Evolutionary conservation across 2,888 invertebrate species (phyloP).

Genomic region (Philhelius pedissequus): DNA sequence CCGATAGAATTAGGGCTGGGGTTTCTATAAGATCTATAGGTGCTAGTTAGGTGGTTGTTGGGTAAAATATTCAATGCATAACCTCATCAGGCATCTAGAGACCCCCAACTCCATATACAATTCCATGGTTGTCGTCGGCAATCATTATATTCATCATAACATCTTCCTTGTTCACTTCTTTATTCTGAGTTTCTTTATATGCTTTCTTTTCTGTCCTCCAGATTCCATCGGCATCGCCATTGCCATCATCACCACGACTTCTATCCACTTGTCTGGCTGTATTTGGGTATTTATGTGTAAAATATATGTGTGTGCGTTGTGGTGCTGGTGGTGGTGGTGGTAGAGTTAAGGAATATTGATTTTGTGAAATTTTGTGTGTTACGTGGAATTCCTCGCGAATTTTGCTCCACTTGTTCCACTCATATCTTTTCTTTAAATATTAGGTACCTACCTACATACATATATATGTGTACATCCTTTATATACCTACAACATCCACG

Average conservation of each 20-base stretch:
- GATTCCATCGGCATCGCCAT: conserved; percentile 28
- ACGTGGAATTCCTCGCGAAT: conserved; percentile 64
- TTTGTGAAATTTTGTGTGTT: conserved; percentile 67
- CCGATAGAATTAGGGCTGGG: not conserved
- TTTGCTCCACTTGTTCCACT: conserved; percentile 36
- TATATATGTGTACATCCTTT: not conserved
- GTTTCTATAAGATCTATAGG: too few relatives aligned
- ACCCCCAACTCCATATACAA: not conserved
- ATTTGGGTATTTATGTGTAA: not conserved
- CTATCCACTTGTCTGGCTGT: not conserved
- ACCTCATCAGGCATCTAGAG: conserved; percentile 42
- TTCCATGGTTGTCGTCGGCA: conserved; percentile 43
- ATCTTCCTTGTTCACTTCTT: conserved; percentile 64
- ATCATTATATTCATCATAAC: conserved; percentile 61
- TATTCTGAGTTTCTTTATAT: conserved; percentile 58
- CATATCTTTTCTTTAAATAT: not conserved
- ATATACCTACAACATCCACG: not conserved
- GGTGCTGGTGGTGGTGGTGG: conserved; percentile 14
- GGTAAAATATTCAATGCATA: conserved; percentile 41
- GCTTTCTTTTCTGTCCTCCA: conserved; percentile 58
- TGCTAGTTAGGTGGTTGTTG: not conserved
- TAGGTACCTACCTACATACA: too few relatives aligned
- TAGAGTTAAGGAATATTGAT: conserved; percentile 68
- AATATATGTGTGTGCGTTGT: not conserved
- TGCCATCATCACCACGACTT: conserved; percentile 3